phyloP scores from a whole-genome alignment of 2,797 vertebrate genomes.

The Aphelocoma californica region DNA sequence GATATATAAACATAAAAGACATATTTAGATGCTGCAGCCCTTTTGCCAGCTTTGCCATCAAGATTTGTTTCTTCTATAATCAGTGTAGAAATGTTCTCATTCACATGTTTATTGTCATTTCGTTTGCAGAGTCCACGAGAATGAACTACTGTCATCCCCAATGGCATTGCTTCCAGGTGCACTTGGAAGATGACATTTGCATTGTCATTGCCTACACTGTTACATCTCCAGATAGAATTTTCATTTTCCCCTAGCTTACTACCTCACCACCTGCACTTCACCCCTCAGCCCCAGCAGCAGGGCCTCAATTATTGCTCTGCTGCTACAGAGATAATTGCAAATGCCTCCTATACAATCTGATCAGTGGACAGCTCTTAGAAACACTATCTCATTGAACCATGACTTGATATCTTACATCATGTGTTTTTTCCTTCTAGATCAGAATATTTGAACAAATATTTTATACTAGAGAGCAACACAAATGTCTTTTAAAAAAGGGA shows the following conservation, averaged over 20 bases:
- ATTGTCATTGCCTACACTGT: background rate
- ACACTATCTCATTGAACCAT: background rate
- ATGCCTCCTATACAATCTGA: background rate
- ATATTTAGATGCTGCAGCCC: background rate
- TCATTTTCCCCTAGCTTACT: background rate
- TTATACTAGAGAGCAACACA: background rate
- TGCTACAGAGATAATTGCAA: background rate
- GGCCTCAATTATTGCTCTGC: background rate
- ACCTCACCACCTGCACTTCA: background rate
- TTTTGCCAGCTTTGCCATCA: background rate
- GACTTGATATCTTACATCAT: background rate
- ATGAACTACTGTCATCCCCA: background rate
- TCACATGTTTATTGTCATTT: background rate
- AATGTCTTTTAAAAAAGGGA: slow-evolving; percentile 6
- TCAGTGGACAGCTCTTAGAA: background rate
- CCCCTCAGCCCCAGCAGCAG: background rate
- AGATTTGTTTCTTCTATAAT: background rate
- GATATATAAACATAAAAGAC: background rate
- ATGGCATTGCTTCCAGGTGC: background rate
- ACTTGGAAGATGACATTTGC: background rate
- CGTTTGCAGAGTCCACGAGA: background rate
- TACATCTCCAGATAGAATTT: background rate
- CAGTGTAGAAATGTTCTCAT: background rate
- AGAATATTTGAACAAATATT: background rate
- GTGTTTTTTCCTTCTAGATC: background rate